Evolutionary conservation across 2,113 vertebrate genomes (phyloP), one percentile per base, ranked within the genome.

Genomic region (Anhinga anhinga): DNA sequence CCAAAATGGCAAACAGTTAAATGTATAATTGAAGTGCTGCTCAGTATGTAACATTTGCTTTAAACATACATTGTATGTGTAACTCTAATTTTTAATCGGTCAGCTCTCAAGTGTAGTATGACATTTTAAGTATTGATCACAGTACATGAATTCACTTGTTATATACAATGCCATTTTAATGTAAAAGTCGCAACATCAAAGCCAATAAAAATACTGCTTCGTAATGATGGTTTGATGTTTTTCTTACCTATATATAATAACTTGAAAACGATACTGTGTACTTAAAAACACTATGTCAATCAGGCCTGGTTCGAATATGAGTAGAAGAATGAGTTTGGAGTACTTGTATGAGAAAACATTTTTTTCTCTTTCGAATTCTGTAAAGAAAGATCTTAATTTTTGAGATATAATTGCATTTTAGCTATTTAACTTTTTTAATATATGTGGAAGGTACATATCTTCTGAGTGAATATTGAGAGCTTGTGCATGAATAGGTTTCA

Each of bases 181-280:
- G 98, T 99, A 98, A 98, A 97, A 97, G 92, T 98, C 95, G 98
- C 96, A 98, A 97, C 98, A 98, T 98, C 98, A 97, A 98, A 98
- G 97, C 98, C 98, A 98, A 98, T 98, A 98, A 98, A 98, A 91
- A 18, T 96, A 77, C 95, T 98, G 96, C 97, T 98, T 97, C 95
- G 0, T 96, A 95, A 97, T 81, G 81, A 58, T 95, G 97, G 97
- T 98, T 98, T 98, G 97, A 98, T 97, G 96, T 98, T 98, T 97
- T 98, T 98, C 96, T 98, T 98, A 95, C 85, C 81, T 91, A 30
- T 49, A 45, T 25, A 62, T 58, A 73, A 11, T 8, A 95, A 73
- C 32, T 90, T 82, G 81, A 63, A 94, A 86, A 44, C 67, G 21
- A 82, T 92, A 42, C 34, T 89, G 50, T 77, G 34, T 90, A 49